Conservation (phyloP, 2,797 vertebrate genomes). For the Enteromius trimaculatus region DNA sequence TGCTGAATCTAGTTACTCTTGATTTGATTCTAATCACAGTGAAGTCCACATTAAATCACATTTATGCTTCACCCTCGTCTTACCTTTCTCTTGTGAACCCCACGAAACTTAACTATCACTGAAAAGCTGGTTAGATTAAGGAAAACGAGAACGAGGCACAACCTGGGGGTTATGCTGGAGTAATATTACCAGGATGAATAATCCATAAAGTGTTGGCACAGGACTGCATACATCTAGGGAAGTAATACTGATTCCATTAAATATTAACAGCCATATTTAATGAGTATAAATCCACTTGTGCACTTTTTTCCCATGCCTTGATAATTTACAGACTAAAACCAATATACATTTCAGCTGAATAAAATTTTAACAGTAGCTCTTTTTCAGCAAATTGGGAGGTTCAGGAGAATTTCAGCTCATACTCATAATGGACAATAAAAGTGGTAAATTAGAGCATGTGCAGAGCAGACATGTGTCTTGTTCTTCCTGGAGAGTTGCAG, state of each 20-base stretch:
- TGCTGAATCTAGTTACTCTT: background rate
- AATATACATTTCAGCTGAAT: slow-evolving; percentile 2
- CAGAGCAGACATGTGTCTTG: background rate
- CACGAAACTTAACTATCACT: background rate
- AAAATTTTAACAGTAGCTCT: background rate
- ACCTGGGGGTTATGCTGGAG: slow-evolving; percentile 45
- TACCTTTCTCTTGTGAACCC: background rate
- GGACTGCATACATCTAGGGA: slow-evolving; percentile 51
- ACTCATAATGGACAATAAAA: background rate
- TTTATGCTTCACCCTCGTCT: background rate
- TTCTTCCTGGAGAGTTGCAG: background rate
- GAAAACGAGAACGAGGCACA: slow-evolving; percentile 26
- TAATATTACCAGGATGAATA: slow-evolving; percentile 50
- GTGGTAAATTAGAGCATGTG: background rate
- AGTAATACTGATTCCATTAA: slow-evolving; percentile 49
- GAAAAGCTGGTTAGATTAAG: slow-evolving; percentile 38
- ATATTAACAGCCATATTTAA: slow-evolving; percentile 46
- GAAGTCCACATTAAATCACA: slow-evolving; percentile 2
- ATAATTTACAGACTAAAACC: slow-evolving; percentile 32
- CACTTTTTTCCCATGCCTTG: slow-evolving; percentile 33
- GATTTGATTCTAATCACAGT: background rate
- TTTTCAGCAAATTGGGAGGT: background rate
- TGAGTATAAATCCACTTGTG: slow-evolving; percentile 40
- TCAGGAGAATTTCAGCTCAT: background rate
- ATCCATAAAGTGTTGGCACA: slow-evolving; percentile 41